These are phyloP conservation scores for Subacronicta megacephala DNA, from an alignment of 2,888 invertebrate genomes.

Conservation along the genomic window DNA sequence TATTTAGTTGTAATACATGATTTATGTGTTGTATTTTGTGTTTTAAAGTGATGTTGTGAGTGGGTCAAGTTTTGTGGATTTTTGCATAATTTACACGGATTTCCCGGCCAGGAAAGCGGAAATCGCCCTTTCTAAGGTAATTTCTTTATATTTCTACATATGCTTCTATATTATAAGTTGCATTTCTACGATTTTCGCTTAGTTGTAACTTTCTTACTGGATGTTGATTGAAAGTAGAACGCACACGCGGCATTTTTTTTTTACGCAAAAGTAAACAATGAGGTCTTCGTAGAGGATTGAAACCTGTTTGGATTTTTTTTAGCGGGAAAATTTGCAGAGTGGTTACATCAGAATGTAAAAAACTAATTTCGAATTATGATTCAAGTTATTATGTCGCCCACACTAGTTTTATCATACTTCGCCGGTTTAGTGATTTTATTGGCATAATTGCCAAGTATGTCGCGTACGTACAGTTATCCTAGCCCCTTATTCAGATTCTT, in stretches of 20 bases:
- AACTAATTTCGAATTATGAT: slow-evolving; percentile 36
- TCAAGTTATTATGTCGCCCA: slow-evolving; percentile 37
- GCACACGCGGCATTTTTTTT: slow-evolving; percentile 69
- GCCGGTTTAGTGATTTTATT: slow-evolving; percentile 38
- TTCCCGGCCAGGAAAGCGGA: slow-evolving; percentile 28
- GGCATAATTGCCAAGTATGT: slow-evolving; percentile 26
- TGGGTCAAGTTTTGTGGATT: slow-evolving; percentile 58
- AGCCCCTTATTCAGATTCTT: slow-evolving; percentile 11
- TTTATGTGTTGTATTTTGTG: slow-evolving; percentile 46
- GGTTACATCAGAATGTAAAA: slow-evolving; percentile 7
- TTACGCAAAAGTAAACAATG: slow-evolving; percentile 64
- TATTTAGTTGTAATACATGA: slow-evolving; percentile 42
- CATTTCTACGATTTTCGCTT: slow-evolving; percentile 7
- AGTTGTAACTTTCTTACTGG: slow-evolving; percentile 24
- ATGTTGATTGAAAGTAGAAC: slow-evolving; percentile 58
- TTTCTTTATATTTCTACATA: slow-evolving; percentile 10
- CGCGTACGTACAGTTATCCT: slow-evolving; percentile 18
- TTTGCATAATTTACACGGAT: slow-evolving; percentile 50
- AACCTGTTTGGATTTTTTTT: slow-evolving; percentile 39
- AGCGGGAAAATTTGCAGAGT: slow-evolving; percentile 30
- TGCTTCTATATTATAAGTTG: background rate
- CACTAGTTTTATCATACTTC: slow-evolving; percentile 22
- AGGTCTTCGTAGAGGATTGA: slow-evolving; percentile 33
- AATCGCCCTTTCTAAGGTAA: slow-evolving; percentile 52
- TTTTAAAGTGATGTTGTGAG: slow-evolving; percentile 54